Base-by-base conservation (phyloP, 2,113 vertebrate species). In the Pimephales promelas region DNA sequence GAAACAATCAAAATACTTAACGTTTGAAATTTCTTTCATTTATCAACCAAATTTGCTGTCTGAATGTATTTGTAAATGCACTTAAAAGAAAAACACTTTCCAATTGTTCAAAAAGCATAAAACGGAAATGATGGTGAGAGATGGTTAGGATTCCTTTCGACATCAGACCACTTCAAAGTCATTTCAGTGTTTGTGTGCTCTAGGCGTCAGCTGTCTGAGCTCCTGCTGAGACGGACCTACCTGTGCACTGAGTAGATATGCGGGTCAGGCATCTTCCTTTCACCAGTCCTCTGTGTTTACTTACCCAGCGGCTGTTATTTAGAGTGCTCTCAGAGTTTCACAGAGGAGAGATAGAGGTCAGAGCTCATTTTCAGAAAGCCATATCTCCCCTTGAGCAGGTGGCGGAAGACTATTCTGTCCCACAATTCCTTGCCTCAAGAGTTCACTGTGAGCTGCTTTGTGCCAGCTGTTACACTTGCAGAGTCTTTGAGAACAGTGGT, bases 161-260 rank as follows among this genome's bases (percentile, higher is more conserved):
- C 26, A 18, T n/a, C 59, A 73, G 40, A 62, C 3, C 18, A 74
- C 70, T 64, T 61, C 36, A 81, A 83, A 80, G 56, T 81, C 20
- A 79, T 71, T 71, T 70, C 40, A 31, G 11, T 80, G 77, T 80
- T 68, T 84, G 45, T 81, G 28, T 68, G 49, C 82, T 73, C n/a
- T 73, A 59, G 73, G 71, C 47, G 1, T 34, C 54, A 31, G 62
- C 22, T 86, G 79, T 62, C 62, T 71, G 40, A 43, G 6, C 61
- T 85, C 40, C 22, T 59, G 79, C 52, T 52, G 70, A 64, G 56
- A 49, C 26, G 14, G 26, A 31, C n/a, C 24, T 64, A 78, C 64
- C 49, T 34, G 18, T 34, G 36, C 62, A n/a, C 43, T 22, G 24
- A 68, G 81, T 61, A 62, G 26, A 80, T 57, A 26, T 68, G n/a